Conservation (phyloP, 2,888 invertebrate species). For the Ctena decussata region DNA sequence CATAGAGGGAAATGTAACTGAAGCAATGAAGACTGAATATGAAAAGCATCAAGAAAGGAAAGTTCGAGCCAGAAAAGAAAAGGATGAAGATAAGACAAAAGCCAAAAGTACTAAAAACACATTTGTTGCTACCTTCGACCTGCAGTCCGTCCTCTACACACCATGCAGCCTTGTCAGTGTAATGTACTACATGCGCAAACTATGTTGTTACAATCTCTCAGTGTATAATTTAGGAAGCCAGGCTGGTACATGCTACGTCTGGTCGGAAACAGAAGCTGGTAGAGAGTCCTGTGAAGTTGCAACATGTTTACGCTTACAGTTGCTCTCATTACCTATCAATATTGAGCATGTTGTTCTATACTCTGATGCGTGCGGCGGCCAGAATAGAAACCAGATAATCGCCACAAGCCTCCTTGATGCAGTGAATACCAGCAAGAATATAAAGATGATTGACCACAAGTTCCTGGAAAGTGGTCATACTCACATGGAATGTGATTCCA, state of each 20-base stretch:
- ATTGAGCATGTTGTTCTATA: slow-evolving; percentile 47
- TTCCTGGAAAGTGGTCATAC: slow-evolving; percentile 49
- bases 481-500: slow-evolving; percentile 47
- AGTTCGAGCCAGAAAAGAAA: background rate
- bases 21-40: background rate
- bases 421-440: background rate
- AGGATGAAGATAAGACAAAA: too few species aligned
- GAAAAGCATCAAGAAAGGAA: background rate
- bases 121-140: too few species aligned
- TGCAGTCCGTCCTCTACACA: background rate
- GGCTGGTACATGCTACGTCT: background rate
- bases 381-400: slow-evolving; percentile 16
- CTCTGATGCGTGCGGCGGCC: slow-evolving; percentile 42
- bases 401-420: background rate
- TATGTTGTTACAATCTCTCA: background rate
- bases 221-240: background rate
- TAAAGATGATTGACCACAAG: slow-evolving; percentile 28
- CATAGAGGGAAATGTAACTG: background rate
- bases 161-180: background rate
- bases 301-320: slow-evolving; percentile 38
- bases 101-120: too few species aligned
- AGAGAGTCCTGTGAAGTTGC: slow-evolving; percentile 43
- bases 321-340: slow-evolving; percentile 1
- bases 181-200: slow-evolving; percentile 20
- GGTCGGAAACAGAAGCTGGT: slow-evolving; percentile 28